Evolutionary conservation across 2,888 invertebrate species (phyloP), one percentile per base, ranked within the genome.

Genomic region (Ornithoptera priamus): DNA sequence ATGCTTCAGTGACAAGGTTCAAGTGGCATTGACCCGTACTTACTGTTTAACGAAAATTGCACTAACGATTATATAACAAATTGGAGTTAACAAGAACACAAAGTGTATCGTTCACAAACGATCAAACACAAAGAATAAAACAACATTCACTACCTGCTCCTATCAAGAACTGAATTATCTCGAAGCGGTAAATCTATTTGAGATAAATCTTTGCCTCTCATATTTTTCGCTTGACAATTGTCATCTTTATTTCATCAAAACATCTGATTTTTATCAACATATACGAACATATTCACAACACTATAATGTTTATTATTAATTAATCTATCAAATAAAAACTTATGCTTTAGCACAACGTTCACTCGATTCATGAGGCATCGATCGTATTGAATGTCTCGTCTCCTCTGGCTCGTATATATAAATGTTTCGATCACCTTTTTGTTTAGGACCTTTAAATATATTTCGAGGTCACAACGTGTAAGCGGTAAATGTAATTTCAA

Each of bases 151-250:
- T 60, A 67, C 63, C 70, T n/a, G 56, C 64, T 61, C 59, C 67
- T 63, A 53, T 22, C 18, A 22, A n/a, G 57, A 24, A 67, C 60
- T 67, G 64, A 64, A 67, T 60, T 67, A 67, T 70, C 63, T 70
- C 42, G 67, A 70, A 63, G 30, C 56, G 63, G 56, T 50, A 60
- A 63, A 67, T 56, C 60, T 70, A 67, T 67, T 70, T 67, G 56
- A 70, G 70, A 70, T 70, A 67, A 67, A 67, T 67, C 20, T 64
- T 50, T 20, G 59, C 36, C 36, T 53, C 57, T 62, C 46, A 66
- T 60, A 63, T 62, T 58, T 62, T 56, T 66, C 57, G 36, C 46
- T 58, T 67, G 50, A 59, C 50, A 61, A 66, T 59, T 58, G 62
- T 68, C 59, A 67, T 59, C 20, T 69, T 57, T 53, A 61, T 62